Evolutionary conservation across 1,140 invertebrate genomes (phyloP), one percentile per base, ranked within the genome.

Genomic region (Spodoptera frugiperda): DNA sequence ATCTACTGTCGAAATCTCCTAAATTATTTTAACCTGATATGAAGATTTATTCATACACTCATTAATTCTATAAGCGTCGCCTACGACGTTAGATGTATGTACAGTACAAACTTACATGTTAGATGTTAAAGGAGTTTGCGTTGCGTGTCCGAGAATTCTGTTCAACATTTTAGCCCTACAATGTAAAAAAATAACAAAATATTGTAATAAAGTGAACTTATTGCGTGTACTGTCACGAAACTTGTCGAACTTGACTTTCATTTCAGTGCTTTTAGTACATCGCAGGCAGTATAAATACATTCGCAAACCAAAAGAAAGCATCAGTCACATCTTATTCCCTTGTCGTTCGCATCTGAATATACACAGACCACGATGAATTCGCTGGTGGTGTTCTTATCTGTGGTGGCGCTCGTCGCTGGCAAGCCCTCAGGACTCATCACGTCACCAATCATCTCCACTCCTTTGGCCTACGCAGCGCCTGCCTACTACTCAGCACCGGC

Each of bases 351-450:
- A 85, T 80, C 86, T 90, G 88, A 92, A 93, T 84, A 87, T 90
- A 92, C 92, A 93, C 92, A 94, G 92, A 94, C 91, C 92, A 93
- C 92, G 89, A 93, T 93, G 93, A 90, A 92, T 76, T 89, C 90
- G 90, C 89, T 94, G 94, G 94, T 95, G 92, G 94, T 95, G 93
- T 94, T 95, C 80, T 89, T 94, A 83, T 95, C 95, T 87, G 89
- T 96, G 81, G 87, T 95, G 82, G 94, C 91, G 82, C 80, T 93
- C 25, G 91, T 89, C 73, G 80, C 86, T n/a, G 94, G 94, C 83
- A 86, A 88, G 72, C 93, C 93, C 33, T 87, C 85, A 3, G 89
- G 93, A 76, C 75, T 39, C 83, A 39, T 72, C 76, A 11, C 79
- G 9, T 54, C 78, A 5, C 74, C 78, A 17, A 17, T 78, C 15